phyloP scores from a whole-genome alignment of 2,113 vertebrate species.

The Oncorhynchus tshawytscha region DNA sequence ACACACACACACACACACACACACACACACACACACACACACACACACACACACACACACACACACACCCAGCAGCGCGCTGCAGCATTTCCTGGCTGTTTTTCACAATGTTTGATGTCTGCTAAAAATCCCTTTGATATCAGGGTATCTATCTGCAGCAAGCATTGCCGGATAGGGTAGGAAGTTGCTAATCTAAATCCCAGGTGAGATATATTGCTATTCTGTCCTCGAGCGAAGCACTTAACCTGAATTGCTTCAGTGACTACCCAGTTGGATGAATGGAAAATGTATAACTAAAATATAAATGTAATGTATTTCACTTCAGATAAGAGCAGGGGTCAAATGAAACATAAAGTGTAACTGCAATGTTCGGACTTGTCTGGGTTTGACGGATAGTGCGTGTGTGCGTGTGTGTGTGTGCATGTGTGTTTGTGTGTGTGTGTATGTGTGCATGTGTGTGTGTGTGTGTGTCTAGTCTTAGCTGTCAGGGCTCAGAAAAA shows the following conservation, averaged over 20 bases:
- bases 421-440: no score
- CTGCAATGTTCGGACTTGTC: not conserved
- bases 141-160: not conserved
- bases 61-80: constrained; percentile 38
- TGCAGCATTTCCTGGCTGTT: constrained; percentile 52
- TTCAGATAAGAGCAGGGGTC: not conserved
- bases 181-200: not conserved
- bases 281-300: not conserved
- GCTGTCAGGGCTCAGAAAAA: no score
- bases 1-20: not conserved
- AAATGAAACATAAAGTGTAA: not conserved
- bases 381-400: not conserved
- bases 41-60: not conserved
- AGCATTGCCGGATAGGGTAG: not conserved
- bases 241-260: constrained; percentile 2
- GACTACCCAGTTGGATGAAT: not conserved
- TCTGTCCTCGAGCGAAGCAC: constrained; percentile 11
- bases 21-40: no score
- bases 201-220: constrained; percentile 10
- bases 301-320: not conserved
- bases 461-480: no score
- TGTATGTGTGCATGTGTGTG: no score
- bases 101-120: constrained; percentile 64
- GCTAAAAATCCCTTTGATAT: constrained; percentile 34
- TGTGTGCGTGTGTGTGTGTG: not conserved